Base-by-base conservation (phyloP, 2,888 invertebrate species). In the Terebella lapidaria region DNA sequence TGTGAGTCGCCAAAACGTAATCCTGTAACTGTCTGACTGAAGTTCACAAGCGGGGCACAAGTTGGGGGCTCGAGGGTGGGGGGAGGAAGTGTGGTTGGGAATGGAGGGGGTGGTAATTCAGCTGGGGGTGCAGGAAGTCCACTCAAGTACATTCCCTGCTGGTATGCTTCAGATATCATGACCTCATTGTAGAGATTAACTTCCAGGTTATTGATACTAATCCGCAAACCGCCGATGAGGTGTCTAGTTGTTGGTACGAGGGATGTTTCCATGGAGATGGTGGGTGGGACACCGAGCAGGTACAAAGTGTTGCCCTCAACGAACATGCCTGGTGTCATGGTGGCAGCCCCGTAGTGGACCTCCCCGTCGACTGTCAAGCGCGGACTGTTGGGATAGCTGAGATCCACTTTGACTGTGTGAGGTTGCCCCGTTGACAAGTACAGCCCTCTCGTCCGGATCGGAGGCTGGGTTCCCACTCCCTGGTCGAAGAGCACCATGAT, bases 401-500 rank as follows among this genome's bases (percentile, higher is more conserved):
- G 61, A 60, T 70, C 60, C 1, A 71, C 54, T 5, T 25, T 47
- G 24, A 71, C 53, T 20, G 26, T 29, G 52, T 71, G 70, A 24
- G 51, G 47, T 5, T 51, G 53, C 27, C 71, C 69, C 30, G 71
- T 67, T 51, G 61, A 58, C 24, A 71, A 61, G 42, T 63, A 67
- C 22, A 59, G 52, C 15, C 63, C 68, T 1, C 56, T 45, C 1
- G 68, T 67, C 25, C 62, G 58, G 20, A 70, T 47, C n/a, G 62
- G 54, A 1, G 59, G 54, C 54, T 62, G 62, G 5, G 58, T 42
- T 2, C 65, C 64, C 1, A 27, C 27, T 18, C 66, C 68, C 54
- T 71, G 68, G 58, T 70, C 61, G 57, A 68, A 70, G 29, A 65
- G 26, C 29, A 71, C 51, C 27, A 69, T 49, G 3, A 71, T 54